Base-by-base conservation (phyloP, 2,113 vertebrate genomes). In the Corapipo altera region DNA sequence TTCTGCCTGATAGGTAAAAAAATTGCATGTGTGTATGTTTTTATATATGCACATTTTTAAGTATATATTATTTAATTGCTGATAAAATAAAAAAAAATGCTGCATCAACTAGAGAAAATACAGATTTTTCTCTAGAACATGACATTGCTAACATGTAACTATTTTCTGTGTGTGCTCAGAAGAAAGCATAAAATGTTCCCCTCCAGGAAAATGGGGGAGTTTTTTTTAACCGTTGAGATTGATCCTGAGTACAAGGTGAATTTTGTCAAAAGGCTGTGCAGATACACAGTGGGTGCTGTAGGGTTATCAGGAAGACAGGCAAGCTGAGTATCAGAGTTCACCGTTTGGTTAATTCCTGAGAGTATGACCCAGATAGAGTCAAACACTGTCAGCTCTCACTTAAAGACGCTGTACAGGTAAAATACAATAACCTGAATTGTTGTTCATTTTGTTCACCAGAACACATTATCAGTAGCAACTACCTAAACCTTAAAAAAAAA, bases 361-460 rank as follows among this genome's bases (percentile, higher is more conserved):
- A 94, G 58, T 6, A 23, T 86, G 74, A 84, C 22, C 37, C 46
- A 28, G n/a, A 83, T 5, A 46, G 65, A 64, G 54, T 58, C 79
- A 91, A 95, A 84, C 46, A 89, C 13, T 46, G 32, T 76, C 74
- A 86, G 35, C 32, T 95, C 64, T 79, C 35, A 57, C 61, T 84
- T 74, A 64, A 91, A 93, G 72, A 93, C 80, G 76, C 11, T 55
- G 12, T 62, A 41, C 18, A 80, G 37, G 49, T 79, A 85, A 88
- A 90, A 83, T 46, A 39, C 54, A 66, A 51, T 48, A 88, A 72
- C 33, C 37, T 76, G 74, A 91, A 86, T 9, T 30, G 17, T 7
- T 93, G 93, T 94, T 91, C 28, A 64, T 92, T 92, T 92, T 91
- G 15, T 44, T 97, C 66, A 79, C 39, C 39, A 59, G 73, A 92